phyloP scores from a whole-genome alignment of 2,888 invertebrate genomes.

The Apoderus coryli region DNA sequence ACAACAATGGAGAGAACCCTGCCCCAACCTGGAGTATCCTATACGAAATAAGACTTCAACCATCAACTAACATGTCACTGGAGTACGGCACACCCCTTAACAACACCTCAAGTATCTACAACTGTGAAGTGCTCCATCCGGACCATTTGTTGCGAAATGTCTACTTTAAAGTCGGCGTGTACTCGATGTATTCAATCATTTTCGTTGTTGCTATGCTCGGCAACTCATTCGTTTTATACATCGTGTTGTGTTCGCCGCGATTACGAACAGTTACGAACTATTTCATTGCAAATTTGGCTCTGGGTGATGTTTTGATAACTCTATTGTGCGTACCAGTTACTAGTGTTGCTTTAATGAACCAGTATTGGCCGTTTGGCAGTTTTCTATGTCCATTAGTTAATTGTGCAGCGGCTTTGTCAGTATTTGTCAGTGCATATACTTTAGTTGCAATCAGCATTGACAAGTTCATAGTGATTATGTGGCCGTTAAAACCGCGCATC shows the following conservation, averaged over 20 bases:
- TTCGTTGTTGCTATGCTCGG: conserved; percentile 58
- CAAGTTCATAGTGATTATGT: conserved; percentile 80
- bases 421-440: conserved; percentile 78
- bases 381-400: conserved; percentile 71
- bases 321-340: conserved; percentile 84
- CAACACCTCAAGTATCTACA: conserved; percentile 7
- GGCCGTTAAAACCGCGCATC: conserved; percentile 69
- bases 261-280: conserved; percentile 89
- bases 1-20: too few relatives aligned
- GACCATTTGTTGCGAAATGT: conserved; percentile 19
- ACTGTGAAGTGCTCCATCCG: conserved; percentile 17
- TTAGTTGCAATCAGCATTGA: conserved; percentile 83
- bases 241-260: conserved; percentile 65
- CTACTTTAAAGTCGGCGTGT: conserved; percentile 50
- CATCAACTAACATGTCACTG: too few relatives aligned
- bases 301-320: conserved; percentile 83
- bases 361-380: conserved; percentile 80
- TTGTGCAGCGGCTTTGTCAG: conserved; percentile 68
- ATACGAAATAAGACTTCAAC: too few relatives aligned
- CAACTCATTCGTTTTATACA: conserved; percentile 72
- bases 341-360: conserved; percentile 64
- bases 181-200: conserved; percentile 55
- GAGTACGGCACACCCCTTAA: conserved; percentile 9
- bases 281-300: conserved; percentile 78
- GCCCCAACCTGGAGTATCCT: too few relatives aligned